Percentiles rank a stretch among this genome's conserved stretches.
Evolutionary conservation across 2,797 vertebrate species (phyloP).

Genomic region (Pantherophis alleghaniensis): DNA sequence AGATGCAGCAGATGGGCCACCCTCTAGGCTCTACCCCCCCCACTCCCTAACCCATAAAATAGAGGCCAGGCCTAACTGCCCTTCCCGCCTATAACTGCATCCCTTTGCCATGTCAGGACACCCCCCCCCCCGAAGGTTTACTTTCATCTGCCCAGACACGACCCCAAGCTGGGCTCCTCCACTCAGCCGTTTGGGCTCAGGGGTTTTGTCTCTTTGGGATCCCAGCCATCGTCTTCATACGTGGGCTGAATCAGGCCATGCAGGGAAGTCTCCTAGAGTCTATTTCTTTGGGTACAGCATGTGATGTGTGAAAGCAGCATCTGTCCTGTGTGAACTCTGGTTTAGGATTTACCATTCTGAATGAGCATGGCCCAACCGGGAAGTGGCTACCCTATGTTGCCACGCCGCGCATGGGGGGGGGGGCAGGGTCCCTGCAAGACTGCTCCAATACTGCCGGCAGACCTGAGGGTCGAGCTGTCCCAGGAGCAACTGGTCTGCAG

Average conservation of each 20-base stretch:
- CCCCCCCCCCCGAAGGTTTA: not conserved
- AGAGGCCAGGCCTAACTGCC: conserved; percentile 35
- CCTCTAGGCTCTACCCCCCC: not conserved
- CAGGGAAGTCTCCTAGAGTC: not conserved
- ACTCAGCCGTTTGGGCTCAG: not conserved
- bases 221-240: not conserved
- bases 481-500: not conserved
- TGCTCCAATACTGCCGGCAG: not conserved
- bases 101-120: conserved; percentile 49
- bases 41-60: conserved; percentile 17
- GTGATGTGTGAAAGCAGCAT: not conserved
- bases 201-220: not conserved
- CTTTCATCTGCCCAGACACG: not conserved
- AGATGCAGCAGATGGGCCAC: fast-evolving
- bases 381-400: not conserved
- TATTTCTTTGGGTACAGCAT: not conserved
- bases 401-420: not conserved
- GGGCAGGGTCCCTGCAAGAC: not conserved
- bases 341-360: not conserved
- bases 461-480: not conserved
- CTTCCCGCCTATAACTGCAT: conserved; percentile 46
- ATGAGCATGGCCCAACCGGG: not conserved
- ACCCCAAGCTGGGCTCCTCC: conserved; percentile 26
- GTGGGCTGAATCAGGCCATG: not conserved
- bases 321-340: not conserved